Evolutionary conservation across 2,113 vertebrate genomes (phyloP).

Genomic region (Coracopsis vasa): DNA sequence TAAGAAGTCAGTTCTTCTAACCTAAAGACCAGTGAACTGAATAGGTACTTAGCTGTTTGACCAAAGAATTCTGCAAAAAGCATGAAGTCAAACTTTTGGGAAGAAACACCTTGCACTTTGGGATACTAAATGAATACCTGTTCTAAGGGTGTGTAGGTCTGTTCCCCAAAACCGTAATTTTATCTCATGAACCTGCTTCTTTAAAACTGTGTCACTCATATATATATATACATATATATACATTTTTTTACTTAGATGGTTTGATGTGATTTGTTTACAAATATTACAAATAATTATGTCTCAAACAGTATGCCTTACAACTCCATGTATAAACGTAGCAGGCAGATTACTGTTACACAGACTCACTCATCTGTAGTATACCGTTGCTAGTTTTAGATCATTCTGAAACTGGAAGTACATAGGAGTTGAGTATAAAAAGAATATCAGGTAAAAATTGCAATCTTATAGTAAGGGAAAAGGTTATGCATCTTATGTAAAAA

Average conservation of each 20-base stretch:
- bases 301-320: background rate
- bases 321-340: background rate
- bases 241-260: background rate
- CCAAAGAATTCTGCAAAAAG: background rate
- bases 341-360: background rate
- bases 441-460: background rate
- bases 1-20: background rate
- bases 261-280: background rate
- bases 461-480: background rate
- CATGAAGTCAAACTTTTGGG: background rate
- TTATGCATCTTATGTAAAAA: background rate
- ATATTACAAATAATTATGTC: background rate
- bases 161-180: background rate
- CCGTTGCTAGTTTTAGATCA: background rate
- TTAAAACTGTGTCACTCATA: background rate
- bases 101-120: background rate
- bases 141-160: background rate
- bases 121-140: fast-evolving
- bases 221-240: background rate
- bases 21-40: background rate
- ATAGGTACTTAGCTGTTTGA: background rate
- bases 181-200: background rate
- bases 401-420: background rate
- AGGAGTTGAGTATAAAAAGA: background rate
- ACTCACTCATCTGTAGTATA: background rate